Base-by-base conservation (phyloP, 2,797 vertebrate genomes). In the Prunella strophiata region DNA sequence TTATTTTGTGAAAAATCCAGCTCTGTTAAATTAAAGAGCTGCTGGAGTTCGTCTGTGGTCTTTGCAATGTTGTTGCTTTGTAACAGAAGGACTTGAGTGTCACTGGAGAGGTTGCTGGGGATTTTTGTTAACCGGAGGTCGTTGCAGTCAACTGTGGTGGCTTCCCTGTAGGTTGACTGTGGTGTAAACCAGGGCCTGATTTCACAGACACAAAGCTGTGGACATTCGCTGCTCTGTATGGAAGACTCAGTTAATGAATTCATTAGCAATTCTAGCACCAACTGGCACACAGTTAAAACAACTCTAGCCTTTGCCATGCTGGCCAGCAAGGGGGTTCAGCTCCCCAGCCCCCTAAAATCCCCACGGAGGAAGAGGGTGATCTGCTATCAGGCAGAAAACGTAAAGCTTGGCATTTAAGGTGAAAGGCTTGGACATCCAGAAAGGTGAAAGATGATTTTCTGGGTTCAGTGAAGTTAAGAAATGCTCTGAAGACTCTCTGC, bases 101-200 rank as follows among this genome's bases (percentile, higher is more conserved):
- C 99, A 43, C 98, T 98, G 52, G 99, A 99, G 50, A 99, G 98
- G 93, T 99, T 99, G 91, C 98, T 98, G 13, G 99, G 99, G 91
- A 99, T 99, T 88, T 98, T 98, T 32, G 98, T 99, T 85, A 99
- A 96, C 50, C 98, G 99, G 40, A 99, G 98, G 95, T 99, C 99
- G 36, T 99, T 99, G 97, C 99, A 99, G 94, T 99, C 99, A 90
- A 99, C 99, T 0, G 99, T 99, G 62, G 98, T 98, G 61, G 99
- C 99, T 97, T 99, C 99, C 97, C 99, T 98, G 98, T 99, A 99
- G 0, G 99, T 99, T 58, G 99, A 99, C 97, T 99, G 99, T 0
- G 99, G 99, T 29, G 99, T 99, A 94, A 99, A 99, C 99, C 99
- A 99, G 26, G 99, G 99, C 42, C 99, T 97, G 92, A 99, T 98